Evolutionary conservation across 2,888 invertebrate genomes (phyloP).

Genomic region (Euphydryas editha): DNA sequence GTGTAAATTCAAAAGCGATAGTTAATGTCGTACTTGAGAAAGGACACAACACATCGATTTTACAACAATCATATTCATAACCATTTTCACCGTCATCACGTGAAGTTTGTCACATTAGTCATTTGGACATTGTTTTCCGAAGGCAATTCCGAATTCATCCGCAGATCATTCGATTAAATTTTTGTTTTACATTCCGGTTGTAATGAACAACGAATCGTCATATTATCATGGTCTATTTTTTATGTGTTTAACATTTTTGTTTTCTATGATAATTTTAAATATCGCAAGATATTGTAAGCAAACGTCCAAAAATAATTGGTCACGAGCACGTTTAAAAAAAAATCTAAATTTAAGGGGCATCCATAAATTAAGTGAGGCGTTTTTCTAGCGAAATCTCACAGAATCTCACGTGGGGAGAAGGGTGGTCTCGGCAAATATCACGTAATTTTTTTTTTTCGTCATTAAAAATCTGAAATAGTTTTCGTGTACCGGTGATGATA

Average conservation of each 20-base stretch:
- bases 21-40: slow-evolving; percentile 52
- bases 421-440: no score
- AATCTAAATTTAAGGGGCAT: no score
- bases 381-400: no score
- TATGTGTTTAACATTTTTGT: slow-evolving; percentile 69
- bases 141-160: slow-evolving; percentile 48
- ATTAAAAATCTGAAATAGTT: no score
- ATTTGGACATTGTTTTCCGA: slow-evolving; percentile 32
- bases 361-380: no score
- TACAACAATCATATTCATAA: slow-evolving; percentile 57
- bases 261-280: slow-evolving; percentile 72
- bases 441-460: no score
- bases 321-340: slow-evolving; percentile 29
- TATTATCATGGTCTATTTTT: slow-evolving; percentile 75
- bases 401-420: no score
- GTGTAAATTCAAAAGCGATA: slow-evolving; percentile 39
- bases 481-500: no score
- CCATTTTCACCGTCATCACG: slow-evolving; percentile 47
- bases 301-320: slow-evolving; percentile 49
- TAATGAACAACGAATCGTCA: slow-evolving; percentile 59
- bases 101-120: slow-evolving; percentile 26
- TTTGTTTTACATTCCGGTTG: slow-evolving; percentile 58
- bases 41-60: slow-evolving; percentile 75
- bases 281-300: slow-evolving; percentile 63
- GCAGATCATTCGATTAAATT: slow-evolving; percentile 53